Conservation (phyloP, 2,113 vertebrate species). For the human (Homo sapiens) region GRCh38 chr20:22579001-22579500, state of each 20-base stretch:
- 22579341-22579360: constrained; percentile 88
- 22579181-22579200: constrained; percentile 89
- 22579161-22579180: constrained; percentile 84
- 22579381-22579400: constrained; percentile 77
- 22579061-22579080: neutral
- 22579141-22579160: constrained; percentile 87
- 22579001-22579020: neutral
- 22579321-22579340: constrained; percentile 95
- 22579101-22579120: constrained; percentile 33
- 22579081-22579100: constrained; percentile 7
- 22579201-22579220: constrained; percentile 87
- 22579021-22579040: neutral
- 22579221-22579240: constrained; percentile 86
- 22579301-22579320: constrained; percentile 90
- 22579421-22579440: constrained; percentile 58
- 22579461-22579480: constrained; percentile 82
- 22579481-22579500: constrained; percentile 74
- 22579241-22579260: constrained; percentile 89
- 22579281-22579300: constrained; percentile 83
- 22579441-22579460: constrained; percentile 80
- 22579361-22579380: constrained; percentile 88
- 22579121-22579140: constrained; percentile 80
- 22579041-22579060: neutral
- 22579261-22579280: constrained; percentile 86
- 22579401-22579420: constrained; percentile 56